Conservation (phyloP, 2,113 vertebrate genomes). For the Osmerus mordax region DNA sequence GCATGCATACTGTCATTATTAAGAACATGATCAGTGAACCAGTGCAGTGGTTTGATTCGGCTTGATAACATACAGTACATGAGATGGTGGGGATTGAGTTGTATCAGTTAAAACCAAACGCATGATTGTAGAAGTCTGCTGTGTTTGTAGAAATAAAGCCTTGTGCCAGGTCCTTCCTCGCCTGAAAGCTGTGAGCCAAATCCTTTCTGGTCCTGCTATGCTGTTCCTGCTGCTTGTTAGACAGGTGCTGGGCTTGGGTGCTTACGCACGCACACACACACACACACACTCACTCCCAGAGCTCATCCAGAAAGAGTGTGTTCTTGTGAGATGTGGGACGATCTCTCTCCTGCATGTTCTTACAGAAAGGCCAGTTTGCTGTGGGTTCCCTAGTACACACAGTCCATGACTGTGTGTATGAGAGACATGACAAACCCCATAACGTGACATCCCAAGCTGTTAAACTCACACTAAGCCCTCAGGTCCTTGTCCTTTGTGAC, state of each 20-base stretch:
- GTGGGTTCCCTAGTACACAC: constrained; percentile 23
- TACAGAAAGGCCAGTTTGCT: background rate
- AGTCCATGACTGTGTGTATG: constrained; percentile 47
- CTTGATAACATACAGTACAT: too few relatives aligned
- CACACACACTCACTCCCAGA: background rate
- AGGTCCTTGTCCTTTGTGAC: background rate
- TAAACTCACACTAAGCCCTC: constrained; percentile 53
- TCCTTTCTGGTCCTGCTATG: constrained; percentile 9
- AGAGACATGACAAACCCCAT: constrained; percentile 56
- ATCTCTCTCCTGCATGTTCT: background rate
- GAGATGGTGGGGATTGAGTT: too few relatives aligned
- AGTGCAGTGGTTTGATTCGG: too few relatives aligned
- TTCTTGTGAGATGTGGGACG: too few relatives aligned
- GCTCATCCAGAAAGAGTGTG: constrained; percentile 11
- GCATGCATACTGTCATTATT: too few relatives aligned
- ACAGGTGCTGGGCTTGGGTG: background rate
- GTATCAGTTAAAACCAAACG: too few relatives aligned
- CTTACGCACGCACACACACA: background rate
- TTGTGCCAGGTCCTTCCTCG: background rate
- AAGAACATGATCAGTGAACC: too few relatives aligned
- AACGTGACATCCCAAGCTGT: constrained; percentile 52
- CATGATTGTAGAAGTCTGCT: too few relatives aligned
- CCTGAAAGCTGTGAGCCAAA: constrained; percentile 22
- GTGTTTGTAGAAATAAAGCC: background rate
- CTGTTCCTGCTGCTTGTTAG: constrained; percentile 22